These are phyloP conservation scores for Ariolimax columbianus DNA, from an alignment of 2,888 invertebrate species.

Conservation along the genomic window DNA sequence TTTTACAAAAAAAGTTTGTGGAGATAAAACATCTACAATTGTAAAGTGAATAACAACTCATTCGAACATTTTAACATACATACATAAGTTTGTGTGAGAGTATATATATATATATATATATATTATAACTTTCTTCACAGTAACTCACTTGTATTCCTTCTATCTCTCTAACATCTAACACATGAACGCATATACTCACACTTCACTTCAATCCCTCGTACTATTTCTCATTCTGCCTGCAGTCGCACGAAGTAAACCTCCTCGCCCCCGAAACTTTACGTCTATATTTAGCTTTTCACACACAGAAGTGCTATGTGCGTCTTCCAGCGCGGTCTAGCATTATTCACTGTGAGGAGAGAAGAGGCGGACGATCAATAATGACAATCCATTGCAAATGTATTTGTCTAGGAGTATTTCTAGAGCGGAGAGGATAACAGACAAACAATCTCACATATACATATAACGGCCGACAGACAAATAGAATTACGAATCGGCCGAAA, in stretches of 20 bases:
- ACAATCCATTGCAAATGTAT: neutral
- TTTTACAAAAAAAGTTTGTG: too few species aligned
- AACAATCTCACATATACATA: neutral
- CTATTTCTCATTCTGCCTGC: too few species aligned
- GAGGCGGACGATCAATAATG: neutral
- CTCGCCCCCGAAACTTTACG: too few species aligned
- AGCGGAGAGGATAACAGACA: neutral
- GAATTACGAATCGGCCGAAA: neutral
- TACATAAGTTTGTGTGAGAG: too few species aligned
- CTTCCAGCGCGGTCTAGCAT: neutral
- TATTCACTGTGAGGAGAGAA: neutral
- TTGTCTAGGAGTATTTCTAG: neutral
- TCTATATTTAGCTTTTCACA: neutral
- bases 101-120: too few species aligned
- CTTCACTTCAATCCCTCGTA: neutral
- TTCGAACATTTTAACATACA: too few species aligned
- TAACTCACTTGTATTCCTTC: too few species aligned
- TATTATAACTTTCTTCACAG: too few species aligned
- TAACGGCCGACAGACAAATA: neutral
- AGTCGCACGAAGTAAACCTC: too few species aligned
- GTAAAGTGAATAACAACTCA: too few species aligned
- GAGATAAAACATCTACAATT: too few species aligned
- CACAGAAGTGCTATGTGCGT: neutral
- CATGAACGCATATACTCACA: neutral
- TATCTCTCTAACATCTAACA: neutral